Evolutionary conservation across 2,888 invertebrate species (phyloP).

Genomic region (Tryphoninae sp.): DNA sequence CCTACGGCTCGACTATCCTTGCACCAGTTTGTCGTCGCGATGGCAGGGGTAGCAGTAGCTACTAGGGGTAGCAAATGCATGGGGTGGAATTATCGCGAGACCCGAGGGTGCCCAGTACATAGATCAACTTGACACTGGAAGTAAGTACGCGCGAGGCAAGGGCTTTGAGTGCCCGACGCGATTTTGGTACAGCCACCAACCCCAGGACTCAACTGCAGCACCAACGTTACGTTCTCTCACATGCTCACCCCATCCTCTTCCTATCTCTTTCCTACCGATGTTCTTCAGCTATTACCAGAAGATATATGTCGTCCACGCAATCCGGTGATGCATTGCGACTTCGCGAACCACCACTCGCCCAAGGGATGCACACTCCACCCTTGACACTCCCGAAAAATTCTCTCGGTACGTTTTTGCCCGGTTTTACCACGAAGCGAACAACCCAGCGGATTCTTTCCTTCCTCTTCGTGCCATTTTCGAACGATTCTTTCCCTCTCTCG

Average conservation of each 20-base stretch:
- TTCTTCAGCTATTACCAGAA: conserved; percentile 61
- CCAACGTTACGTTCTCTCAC: conserved; percentile 10
- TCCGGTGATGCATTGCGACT: conserved; percentile 77
- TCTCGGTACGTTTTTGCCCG: conserved; percentile 32
- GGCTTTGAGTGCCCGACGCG: conserved; percentile 59
- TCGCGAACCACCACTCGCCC: conserved; percentile 70
- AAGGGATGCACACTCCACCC: conserved; percentile 68
- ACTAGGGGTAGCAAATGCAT: conserved; percentile 15
- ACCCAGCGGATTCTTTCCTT: conserved; percentile 9
- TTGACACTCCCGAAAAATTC: conserved; percentile 34
- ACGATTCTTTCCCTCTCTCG: conserved; percentile 55
- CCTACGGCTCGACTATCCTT: not conserved
- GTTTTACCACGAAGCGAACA: conserved; percentile 22
- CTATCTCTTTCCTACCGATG: conserved; percentile 28
- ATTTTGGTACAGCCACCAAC: conserved; percentile 64
- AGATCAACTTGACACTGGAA: conserved; percentile 69
- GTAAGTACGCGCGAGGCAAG: conserved; percentile 50
- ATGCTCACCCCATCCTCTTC: not conserved
- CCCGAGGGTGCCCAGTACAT: conserved; percentile 48
- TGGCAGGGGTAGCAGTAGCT: conserved; percentile 15
- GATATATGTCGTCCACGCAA: conserved; percentile 76
- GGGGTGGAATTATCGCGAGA: conserved; percentile 39
- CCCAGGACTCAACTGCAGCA: conserved; percentile 1
- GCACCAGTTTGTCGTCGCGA: not conserved
- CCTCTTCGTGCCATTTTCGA: not conserved